Conservation (phyloP, 1,140 invertebrate species). For the Odontomachus brunneus region DNA sequence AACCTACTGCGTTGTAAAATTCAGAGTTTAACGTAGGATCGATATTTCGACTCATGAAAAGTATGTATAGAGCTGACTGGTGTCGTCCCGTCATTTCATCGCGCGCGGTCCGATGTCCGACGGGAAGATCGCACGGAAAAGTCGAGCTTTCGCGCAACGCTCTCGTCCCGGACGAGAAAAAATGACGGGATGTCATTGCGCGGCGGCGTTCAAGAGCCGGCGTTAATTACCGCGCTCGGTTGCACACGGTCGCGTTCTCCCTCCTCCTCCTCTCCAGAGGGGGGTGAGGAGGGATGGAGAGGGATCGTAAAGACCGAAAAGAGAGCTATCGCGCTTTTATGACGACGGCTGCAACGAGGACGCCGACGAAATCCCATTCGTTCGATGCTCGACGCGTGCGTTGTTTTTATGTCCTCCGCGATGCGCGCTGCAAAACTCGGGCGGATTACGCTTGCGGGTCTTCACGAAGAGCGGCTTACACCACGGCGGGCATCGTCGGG, state of each 20-base stretch:
- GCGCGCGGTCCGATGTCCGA: too few species aligned
- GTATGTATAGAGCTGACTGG: too few species aligned
- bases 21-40: too few species aligned
- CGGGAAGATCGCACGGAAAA: neutral
- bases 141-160: neutral
- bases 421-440: conserved; percentile 19
- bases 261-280: neutral
- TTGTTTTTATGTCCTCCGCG: conserved; percentile 36
- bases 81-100: too few species aligned
- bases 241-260: neutral
- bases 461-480: conserved; percentile 68
- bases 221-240: conserved; percentile 25
- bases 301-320: conserved; percentile 41
- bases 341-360: conserved; percentile 6
- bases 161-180: neutral
- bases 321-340: conserved; percentile 40
- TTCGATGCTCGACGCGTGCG: conserved; percentile 30
- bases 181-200: conserved; percentile 1
- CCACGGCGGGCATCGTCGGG: conserved; percentile 34
- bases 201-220: neutral
- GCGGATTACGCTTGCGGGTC: conserved; percentile 54
- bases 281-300: neutral
- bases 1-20: too few species aligned
- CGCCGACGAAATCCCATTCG: conserved; percentile 27
- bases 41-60: too few species aligned